Base-by-base conservation (phyloP, 2,797 vertebrate genomes). In the Myotis pilosus region DNA sequence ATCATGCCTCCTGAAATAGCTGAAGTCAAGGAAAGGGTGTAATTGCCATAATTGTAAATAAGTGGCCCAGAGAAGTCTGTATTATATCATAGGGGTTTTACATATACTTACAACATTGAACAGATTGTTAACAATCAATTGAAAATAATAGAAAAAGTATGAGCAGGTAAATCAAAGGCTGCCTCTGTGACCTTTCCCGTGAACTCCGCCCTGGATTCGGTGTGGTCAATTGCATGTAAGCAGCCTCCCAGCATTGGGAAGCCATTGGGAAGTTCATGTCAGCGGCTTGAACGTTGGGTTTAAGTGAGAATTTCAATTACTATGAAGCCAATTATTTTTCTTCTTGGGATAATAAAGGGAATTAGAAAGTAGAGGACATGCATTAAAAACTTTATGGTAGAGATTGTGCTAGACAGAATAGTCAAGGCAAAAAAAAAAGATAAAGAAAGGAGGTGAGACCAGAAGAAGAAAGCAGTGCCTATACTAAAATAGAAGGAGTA, bases 1-100 rank as follows among this genome's bases (percentile, higher is more conserved):
- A 81, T 47, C 69, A 33, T 38, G 60, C 49, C 33, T 97, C 30
- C 64, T 4, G 0, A 23, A 90, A 97, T 81, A 96, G 8, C 85
- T 82, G 0, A 68, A 95, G 87, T 68, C 91, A 93, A 92, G 66
- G 69, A 92, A 95, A 95, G 78, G 88, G 55, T 96, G 49, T 97
- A 97, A 96, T 97, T 95, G 78, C 91, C 15, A 13, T 95, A 95
- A 97, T 74, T 95, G 68, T 96, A 96, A 96, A 82, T 95, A 79
- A 95, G 41, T 76, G 57, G 60, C 44, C 92, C 87, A 85, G 95
- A 96, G 55, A 97, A 92, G 68, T 91, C 74, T 87, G 76, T 92
- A 69, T 78, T 95, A 2, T 95, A 94, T 96, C 94, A 95, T 36
- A 81, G 94, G n/a, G 82, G 0, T 85, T 98, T 96, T 90, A 94